These are phyloP conservation scores for Caranx ignobilis DNA, from an alignment of 2,113 vertebrate genomes.

Conservation along the genomic window DNA sequence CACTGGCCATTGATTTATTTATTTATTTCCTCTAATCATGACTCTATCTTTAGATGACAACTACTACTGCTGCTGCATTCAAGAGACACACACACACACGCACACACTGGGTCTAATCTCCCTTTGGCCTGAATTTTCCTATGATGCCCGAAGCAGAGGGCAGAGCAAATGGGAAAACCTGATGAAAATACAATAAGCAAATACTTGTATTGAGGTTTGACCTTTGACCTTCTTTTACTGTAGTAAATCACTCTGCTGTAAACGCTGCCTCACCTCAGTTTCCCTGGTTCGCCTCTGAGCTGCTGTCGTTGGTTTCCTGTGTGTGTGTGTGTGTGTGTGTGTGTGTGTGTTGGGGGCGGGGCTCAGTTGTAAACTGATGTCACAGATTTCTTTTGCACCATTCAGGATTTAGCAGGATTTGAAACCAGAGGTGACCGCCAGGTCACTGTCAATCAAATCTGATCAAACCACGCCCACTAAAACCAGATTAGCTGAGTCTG, in stretches of 20 bases:
- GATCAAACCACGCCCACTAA: background rate
- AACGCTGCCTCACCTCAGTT: no score
- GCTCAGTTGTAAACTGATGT: background rate
- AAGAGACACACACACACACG: conserved; percentile 54
- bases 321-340: no score
- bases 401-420: background rate
- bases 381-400: background rate
- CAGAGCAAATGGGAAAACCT: conserved; percentile 42
- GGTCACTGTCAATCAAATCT: background rate
- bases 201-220: background rate
- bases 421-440: background rate
- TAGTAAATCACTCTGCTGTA: background rate
- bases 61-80: conserved; percentile 41
- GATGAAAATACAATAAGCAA: conserved; percentile 33
- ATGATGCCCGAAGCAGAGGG: conserved; percentile 15
- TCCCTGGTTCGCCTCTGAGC: no score
- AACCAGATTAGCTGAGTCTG: background rate
- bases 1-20: conserved; percentile 70
- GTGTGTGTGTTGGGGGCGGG: no score
- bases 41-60: conserved; percentile 65
- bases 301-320: no score
- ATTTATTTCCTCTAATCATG: conserved; percentile 64
- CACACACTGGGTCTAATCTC: conserved; percentile 72
- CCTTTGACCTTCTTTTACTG: no score
- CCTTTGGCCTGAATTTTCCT: conserved; percentile 72